These are phyloP conservation scores for Malthinus seriepunctatus DNA, from an alignment of 2,888 invertebrate species.

Conservation along the genomic window DNA sequence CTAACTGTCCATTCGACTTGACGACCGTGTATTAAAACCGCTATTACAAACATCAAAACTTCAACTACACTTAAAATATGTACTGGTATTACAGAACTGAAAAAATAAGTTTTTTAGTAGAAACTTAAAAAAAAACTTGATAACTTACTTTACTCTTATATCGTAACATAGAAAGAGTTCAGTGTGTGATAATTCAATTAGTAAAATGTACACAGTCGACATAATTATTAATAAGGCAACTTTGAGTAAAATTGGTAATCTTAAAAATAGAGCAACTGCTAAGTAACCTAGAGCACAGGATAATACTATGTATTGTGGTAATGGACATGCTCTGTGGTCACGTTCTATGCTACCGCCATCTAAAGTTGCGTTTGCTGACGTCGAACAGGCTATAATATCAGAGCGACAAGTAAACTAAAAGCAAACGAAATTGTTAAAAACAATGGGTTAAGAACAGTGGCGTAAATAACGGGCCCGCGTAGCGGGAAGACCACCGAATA, in stretches of 20 bases:
- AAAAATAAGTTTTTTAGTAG: constrained; percentile 26
- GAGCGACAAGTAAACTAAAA: constrained; percentile 68
- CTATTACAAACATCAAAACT: constrained; percentile 79
- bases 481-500: not conserved
- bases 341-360: constrained; percentile 50
- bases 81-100: constrained; percentile 72
- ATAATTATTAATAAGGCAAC: constrained; percentile 75
- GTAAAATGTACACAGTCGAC: constrained; percentile 77
- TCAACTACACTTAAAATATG: constrained; percentile 79
- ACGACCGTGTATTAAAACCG: constrained; percentile 81
- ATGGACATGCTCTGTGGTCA: constrained; percentile 78
- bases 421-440: too few species aligned
- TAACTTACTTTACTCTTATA: constrained; percentile 70
- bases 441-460: too few species aligned
- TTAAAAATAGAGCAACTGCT: constrained; percentile 82
- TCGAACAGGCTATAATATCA: constrained; percentile 55
- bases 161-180: constrained; percentile 84
- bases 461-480: too few species aligned
- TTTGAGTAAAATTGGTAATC: constrained; percentile 82
- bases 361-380: constrained; percentile 59
- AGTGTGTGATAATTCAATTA: constrained; percentile 80
- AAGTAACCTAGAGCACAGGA: constrained; percentile 85
- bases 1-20: constrained; percentile 91
- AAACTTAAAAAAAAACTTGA: not conserved
- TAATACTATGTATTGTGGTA: constrained; percentile 86